Base-by-base conservation (phyloP, 2,113 vertebrate species). In the Oreochromis tanganicae region DNA sequence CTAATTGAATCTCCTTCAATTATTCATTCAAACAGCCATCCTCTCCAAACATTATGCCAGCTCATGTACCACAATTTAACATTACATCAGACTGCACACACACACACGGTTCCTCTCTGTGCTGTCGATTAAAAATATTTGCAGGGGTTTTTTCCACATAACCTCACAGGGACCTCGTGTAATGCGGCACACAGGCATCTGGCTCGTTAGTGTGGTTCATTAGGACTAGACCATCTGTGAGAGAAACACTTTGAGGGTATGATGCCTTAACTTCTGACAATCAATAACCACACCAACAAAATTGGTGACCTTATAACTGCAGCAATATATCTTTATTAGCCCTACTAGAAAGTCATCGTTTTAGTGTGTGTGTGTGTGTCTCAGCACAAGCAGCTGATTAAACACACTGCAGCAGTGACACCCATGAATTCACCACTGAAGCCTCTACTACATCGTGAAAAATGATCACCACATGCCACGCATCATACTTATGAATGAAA, bases 201-300 rank as follows among this genome's bases (percentile, higher is more conserved):
- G 90, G 82, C 57, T 91, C n/a, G 29, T 91, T 90, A 89, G 81
- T 71, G 3, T 82, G 86, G 73, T 89, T 96, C 91, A 94, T 95
- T 93, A 94, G 84, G 85, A 88, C 71, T 56, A 21, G 57, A 85
- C 66, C 95, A 95, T 94, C 92, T 93, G 92, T 91, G 48, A 83
- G 75, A 54, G 87, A 79, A 87, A 84, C 48, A 82, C 90, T 87
- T 46, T 11, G 55, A 84, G 81, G 81, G 32, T 36, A 81, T 52
- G 46, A 80, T 17, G 43, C 80, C 41, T 7, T 43, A 80, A 83
- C 52, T 54, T 80, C 50, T n/a, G 75, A 43, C 52, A 84, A 92
- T 91, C 89, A 86, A 89, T 91, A 84, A 80, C 55, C 21, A 43
- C 6, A 21, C 16, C 34, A 56, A 73, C 21, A 36, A 81, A 82